Percentiles rank a stretch among this genome's conserved stretches.
Evolutionary conservation across 2,113 vertebrate genomes (phyloP).

Genomic region (Oreochromis aureus): DNA sequence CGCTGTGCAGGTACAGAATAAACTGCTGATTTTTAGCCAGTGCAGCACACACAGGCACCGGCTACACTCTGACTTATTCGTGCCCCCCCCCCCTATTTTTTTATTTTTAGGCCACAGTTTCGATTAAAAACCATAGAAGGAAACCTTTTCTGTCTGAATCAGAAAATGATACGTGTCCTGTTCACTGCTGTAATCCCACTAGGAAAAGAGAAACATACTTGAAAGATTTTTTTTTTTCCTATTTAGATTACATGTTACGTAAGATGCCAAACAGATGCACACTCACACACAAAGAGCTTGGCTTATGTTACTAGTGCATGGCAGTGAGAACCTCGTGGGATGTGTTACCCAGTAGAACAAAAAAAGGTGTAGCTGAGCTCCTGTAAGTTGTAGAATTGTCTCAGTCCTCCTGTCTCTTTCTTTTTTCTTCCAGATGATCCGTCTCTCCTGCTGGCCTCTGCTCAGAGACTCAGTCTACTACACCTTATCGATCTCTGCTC

Average conservation of each 20-base stretch:
- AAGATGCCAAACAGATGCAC: constrained; percentile 2
- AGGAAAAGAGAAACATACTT: constrained; percentile 15
- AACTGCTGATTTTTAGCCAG: background rate
- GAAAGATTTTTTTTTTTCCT: background rate
- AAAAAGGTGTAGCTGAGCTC: background rate
- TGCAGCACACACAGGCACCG: background rate
- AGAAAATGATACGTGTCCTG: background rate
- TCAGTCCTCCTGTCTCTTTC: background rate
- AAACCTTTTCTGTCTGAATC: background rate
- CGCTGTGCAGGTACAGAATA: constrained; percentile 77
- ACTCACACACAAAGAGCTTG: background rate
- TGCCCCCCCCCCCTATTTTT: background rate
- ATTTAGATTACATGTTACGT: constrained; percentile 29
- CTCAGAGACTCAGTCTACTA: constrained; percentile 91
- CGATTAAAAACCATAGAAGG: background rate
- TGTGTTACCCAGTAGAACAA: constrained; percentile 3
- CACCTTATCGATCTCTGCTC: constrained; percentile 86
- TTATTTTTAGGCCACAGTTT: background rate
- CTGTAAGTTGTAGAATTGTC: background rate
- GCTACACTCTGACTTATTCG: background rate
- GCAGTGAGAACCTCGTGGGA: background rate
- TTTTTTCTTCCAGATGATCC: constrained; percentile 74
- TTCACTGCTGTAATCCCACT: constrained; percentile 9
- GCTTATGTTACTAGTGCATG: background rate
- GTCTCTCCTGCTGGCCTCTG: constrained; percentile 87